Conservation (phyloP, 2,113 vertebrate species). For the Coregonus clupeaformis region DNA sequence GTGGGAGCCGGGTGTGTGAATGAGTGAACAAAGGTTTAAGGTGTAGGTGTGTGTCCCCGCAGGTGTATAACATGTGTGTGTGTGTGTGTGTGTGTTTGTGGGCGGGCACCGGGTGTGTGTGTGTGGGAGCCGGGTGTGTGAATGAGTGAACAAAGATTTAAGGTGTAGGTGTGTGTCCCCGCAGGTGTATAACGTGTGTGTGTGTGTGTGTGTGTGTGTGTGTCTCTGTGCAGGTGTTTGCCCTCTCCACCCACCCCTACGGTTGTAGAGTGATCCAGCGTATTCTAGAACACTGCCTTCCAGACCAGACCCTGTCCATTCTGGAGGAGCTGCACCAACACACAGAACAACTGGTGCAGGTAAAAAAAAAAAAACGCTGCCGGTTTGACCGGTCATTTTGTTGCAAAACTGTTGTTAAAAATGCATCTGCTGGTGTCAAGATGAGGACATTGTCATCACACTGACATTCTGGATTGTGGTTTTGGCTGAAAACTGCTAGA, state of each 20-base stretch:
- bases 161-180: constrained; percentile 3
- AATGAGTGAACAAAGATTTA: background rate
- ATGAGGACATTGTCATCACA: no score
- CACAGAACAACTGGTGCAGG: constrained; percentile 98
- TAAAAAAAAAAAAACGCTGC: constrained; percentile 66
- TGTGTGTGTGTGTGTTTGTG: no score
- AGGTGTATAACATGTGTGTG: no score
- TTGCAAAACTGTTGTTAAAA: no score
- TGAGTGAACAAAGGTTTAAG: no score
- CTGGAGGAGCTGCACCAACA: constrained; percentile 97
- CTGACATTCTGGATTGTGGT: no score
- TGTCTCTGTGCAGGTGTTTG: constrained; percentile 83
- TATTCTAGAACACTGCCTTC: constrained; percentile 98
- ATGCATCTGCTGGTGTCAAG: no score
- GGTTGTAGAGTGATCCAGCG: constrained; percentile 98
- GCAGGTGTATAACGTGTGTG: constrained; percentile 10
- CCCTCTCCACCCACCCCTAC: constrained; percentile 95
- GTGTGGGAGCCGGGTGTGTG: background rate
- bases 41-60: no score
- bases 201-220: background rate
- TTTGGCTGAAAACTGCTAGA: background rate
- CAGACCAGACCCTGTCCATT: constrained; percentile 96
- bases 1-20: no score
- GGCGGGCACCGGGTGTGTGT: no score
- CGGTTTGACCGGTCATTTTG: no score